Evolutionary conservation across 2,888 invertebrate genomes (phyloP).

Genomic region (Dynastes grantii): DNA sequence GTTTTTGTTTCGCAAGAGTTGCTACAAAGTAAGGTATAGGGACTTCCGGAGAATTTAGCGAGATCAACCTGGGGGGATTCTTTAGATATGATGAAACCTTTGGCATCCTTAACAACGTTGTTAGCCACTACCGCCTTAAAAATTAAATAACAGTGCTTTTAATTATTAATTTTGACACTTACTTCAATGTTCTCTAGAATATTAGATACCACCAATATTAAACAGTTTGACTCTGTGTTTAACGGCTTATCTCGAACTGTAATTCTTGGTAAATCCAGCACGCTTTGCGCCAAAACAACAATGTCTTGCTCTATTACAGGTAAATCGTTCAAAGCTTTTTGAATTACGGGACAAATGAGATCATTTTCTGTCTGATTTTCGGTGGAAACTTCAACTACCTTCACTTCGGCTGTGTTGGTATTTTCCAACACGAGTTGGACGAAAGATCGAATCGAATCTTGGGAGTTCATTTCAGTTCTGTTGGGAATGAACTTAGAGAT

Average conservation of each 20-base stretch:
- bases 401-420: constrained; percentile 76
- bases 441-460: constrained; percentile 73
- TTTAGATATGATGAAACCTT: constrained; percentile 48
- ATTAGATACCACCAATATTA: constrained; percentile 59
- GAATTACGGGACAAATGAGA: constrained; percentile 73
- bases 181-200: constrained; percentile 17
- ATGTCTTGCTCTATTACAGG: constrained; percentile 81
- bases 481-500: constrained; percentile 83
- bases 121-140: background rate
- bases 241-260: constrained; percentile 78
- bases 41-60: constrained; percentile 11
- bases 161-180: background rate
- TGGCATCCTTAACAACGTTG: background rate
- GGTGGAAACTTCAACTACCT: constrained; percentile 71
- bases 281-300: constrained; percentile 73
- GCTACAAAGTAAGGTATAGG: background rate
- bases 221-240: constrained; percentile 61
- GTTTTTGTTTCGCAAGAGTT: constrained; percentile 27
- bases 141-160: background rate
- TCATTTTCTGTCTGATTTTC: constrained; percentile 23
- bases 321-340: constrained; percentile 77
- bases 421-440: constrained; percentile 86
- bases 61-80: constrained; percentile 32
- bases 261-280: constrained; percentile 72
- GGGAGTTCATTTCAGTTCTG: constrained; percentile 57